phyloP scores from a whole-genome alignment of 2,113 vertebrate species.

The Phaethornis superciliosus region DNA sequence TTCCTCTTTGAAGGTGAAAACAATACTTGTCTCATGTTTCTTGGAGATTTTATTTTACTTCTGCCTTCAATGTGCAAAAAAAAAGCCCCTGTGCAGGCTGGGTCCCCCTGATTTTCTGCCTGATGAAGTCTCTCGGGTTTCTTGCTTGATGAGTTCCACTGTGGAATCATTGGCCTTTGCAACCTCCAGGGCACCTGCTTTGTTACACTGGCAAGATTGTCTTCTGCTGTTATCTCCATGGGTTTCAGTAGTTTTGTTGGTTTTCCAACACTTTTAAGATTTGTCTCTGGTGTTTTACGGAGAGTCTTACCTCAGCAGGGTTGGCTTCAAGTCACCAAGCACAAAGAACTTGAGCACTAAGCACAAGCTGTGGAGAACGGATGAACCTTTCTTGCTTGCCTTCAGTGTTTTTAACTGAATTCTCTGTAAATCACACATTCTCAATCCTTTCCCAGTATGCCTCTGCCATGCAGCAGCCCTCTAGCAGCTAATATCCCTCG shows the following conservation, averaged over 20 bases:
- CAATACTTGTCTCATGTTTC: not conserved
- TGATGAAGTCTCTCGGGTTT: not conserved
- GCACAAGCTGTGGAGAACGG: not conserved
- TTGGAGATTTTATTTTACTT: slow-evolving; percentile 5
- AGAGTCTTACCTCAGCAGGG: not conserved
- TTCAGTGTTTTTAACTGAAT: not conserved
- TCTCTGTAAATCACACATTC: not conserved
- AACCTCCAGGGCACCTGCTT: not conserved
- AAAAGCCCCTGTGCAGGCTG: not conserved
- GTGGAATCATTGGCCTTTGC: not conserved
- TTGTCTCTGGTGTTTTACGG: not conserved
- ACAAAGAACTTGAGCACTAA: not conserved
- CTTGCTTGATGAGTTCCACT: not conserved
- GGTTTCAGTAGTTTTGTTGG: not conserved
- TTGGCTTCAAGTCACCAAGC: not conserved
- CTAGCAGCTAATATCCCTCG: not conserved
- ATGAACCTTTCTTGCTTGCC: not conserved
- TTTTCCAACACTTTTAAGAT: not conserved
- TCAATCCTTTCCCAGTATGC: not conserved
- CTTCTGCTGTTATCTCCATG: not conserved
- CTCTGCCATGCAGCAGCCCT: not conserved
- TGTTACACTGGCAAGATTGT: not conserved
- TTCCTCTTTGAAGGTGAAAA: not conserved
- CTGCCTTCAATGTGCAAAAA: not conserved
- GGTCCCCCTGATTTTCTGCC: not conserved